Conservation (phyloP, 2,113 vertebrate species). For the Hemibagrus wyckioides region DNA sequence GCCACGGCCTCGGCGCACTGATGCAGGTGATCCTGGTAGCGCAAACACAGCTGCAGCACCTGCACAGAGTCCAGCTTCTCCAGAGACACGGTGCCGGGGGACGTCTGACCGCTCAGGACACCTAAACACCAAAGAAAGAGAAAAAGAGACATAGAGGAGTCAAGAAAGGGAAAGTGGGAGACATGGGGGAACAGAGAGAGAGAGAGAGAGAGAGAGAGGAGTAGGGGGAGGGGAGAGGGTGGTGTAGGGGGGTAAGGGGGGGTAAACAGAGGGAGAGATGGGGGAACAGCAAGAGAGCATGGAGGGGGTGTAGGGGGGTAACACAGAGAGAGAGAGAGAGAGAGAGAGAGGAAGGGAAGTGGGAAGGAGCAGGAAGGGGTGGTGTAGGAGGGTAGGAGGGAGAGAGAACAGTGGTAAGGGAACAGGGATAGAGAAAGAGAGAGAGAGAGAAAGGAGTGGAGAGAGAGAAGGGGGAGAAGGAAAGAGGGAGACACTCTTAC, state of each 20-base stretch:
- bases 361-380: background rate
- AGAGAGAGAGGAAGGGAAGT: background rate
- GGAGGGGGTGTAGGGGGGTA: background rate
- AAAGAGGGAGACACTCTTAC: slow-evolving; percentile 63
- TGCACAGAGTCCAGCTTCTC: slow-evolving; percentile 90
- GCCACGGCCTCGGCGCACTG: slow-evolving; percentile 96
- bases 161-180: background rate
- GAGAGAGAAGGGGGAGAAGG: background rate
- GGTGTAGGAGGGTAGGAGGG: background rate
- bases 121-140: slow-evolving; percentile 67
- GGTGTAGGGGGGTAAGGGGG: background rate
- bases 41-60: slow-evolving; percentile 90
- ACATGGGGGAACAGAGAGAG: background rate
- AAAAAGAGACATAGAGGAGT: background rate
- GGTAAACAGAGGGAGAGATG: background rate
- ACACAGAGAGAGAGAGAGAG: background rate
- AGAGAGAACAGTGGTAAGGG: background rate
- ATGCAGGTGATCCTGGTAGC: slow-evolving; percentile 94
- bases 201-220: background rate
- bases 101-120: slow-evolving; percentile 90
- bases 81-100: slow-evolving; percentile 82
- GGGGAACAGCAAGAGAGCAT: background rate
- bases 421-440: background rate
- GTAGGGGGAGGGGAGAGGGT: background rate
- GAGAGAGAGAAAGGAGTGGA: background rate